A percentile compares a stretch with the other conserved stretches of the same genome.
These are phyloP conservation scores for Gryllus bimaculatus DNA, from an alignment of 1,140 invertebrate genomes.

Conservation along the genomic window DNA sequence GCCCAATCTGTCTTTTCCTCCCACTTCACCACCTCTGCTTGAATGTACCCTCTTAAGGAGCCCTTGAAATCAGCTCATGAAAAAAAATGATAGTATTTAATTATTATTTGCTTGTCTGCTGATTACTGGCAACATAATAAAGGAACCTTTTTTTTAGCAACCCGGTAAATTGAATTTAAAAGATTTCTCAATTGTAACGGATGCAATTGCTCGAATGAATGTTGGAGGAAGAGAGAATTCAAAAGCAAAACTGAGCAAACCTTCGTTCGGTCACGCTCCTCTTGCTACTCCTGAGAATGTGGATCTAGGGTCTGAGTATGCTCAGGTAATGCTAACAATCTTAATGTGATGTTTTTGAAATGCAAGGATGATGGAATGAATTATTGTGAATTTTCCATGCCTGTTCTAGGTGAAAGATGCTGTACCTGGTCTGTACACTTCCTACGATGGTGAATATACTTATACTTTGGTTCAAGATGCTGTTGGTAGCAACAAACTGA, in stretches of 20 bases:
- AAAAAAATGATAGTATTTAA: not conserved
- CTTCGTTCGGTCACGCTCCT: constrained; percentile 56
- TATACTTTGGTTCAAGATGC: constrained; percentile 54
- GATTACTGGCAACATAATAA: not conserved
- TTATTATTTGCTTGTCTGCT: not conserved
- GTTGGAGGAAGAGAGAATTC: constrained; percentile 46
- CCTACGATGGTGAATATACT: constrained; percentile 48
- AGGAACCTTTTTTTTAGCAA: constrained; percentile 46
- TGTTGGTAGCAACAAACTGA: constrained; percentile 42
- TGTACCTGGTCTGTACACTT: constrained; percentile 46
- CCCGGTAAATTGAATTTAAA: constrained; percentile 84
- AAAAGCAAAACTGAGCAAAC: constrained; percentile 34
- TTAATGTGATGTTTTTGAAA: not conserved
- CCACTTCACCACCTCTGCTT: too few relatives aligned
- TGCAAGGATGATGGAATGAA: not conserved
- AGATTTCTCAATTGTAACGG: constrained; percentile 78
- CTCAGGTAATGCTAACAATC: constrained; percentile 38
- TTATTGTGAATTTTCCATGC: constrained; percentile 15
- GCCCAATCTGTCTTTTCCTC: too few relatives aligned
- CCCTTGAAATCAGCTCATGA: too few relatives aligned
- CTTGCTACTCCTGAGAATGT: constrained; percentile 71
- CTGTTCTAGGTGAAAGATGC: constrained; percentile 42
- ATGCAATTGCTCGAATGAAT: constrained; percentile 71
- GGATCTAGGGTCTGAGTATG: constrained; percentile 58
- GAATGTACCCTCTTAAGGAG: too few relatives aligned